phyloP scores from a whole-genome alignment of 1,140 invertebrate species.

The Bemisia tabaci region DNA sequence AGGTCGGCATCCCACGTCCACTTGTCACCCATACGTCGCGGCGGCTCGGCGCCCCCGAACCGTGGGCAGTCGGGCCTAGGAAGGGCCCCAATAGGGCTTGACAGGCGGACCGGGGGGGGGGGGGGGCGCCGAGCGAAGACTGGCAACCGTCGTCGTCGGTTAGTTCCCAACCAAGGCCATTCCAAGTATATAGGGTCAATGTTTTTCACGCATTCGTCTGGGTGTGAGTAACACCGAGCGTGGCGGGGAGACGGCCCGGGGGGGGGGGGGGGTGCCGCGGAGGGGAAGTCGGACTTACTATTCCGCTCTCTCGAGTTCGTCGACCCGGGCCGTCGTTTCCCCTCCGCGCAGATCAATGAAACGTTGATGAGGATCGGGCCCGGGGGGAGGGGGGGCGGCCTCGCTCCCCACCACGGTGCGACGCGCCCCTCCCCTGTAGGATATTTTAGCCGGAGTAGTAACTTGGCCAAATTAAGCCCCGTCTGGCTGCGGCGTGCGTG shows the following conservation, averaged over 20 bases:
- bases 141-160: background rate
- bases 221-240: background rate
- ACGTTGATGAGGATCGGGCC: background rate
- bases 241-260: background rate
- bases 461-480: background rate
- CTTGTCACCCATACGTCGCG: background rate
- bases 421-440: background rate
- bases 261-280: background rate
- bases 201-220: background rate
- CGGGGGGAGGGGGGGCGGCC: background rate
- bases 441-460: background rate
- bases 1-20: background rate
- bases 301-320: background rate
- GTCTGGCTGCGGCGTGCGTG: background rate
- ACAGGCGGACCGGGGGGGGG: background rate
- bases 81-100: background rate
- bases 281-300: background rate
- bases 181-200: background rate
- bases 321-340: background rate
- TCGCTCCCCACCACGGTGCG: background rate
- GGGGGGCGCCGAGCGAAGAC: background rate
- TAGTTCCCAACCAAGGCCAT: background rate
- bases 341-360: background rate
- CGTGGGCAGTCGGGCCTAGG: too few species aligned
- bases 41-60: too few species aligned